A percentile compares a stretch with the other conserved stretches of the same genome.
These are phyloP conservation scores for Pollenia amentaria DNA, from an alignment of 2,888 invertebrate genomes.

Conservation along the genomic window DNA sequence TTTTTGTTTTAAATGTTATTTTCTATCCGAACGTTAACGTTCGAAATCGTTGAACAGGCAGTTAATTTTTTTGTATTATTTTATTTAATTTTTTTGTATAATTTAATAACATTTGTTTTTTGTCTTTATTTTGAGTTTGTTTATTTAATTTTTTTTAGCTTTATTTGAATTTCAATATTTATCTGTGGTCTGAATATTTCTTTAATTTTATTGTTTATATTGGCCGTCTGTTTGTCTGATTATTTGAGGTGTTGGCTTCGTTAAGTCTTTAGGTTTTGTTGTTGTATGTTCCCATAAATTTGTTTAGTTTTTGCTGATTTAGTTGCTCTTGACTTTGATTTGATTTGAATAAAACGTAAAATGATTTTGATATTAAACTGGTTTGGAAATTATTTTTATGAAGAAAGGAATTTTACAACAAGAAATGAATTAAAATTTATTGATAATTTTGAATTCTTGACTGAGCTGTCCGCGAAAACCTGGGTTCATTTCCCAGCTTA, in stretches of 20 bases:
- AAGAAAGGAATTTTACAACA: no score
- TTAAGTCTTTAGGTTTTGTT: not conserved
- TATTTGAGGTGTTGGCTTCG: constrained; percentile 6
- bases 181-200: not conserved
- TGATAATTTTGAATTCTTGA: no score
- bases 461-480: no score
- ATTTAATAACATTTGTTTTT: constrained; percentile 43
- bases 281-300: not conserved
- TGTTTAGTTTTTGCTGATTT: constrained; percentile 45
- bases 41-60: no score
- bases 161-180: not conserved
- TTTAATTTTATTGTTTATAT: constrained; percentile 24
- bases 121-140: constrained; percentile 21
- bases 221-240: constrained; percentile 3
- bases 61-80: not conserved
- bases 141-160: constrained; percentile 23
- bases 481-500: no score
- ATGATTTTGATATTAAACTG: not conserved
- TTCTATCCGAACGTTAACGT: no score
- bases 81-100: constrained; percentile 22
- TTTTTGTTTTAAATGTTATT: constrained; percentile 38
- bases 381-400: no score
- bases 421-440: no score
- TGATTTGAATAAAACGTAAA: constrained; percentile 51
- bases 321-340: constrained; percentile 60